A percentile compares a stretch with the other conserved stretches of the same genome.
phyloP scores from a whole-genome alignment of 2,888 invertebrate species.

The Agonum fuliginosum region DNA sequence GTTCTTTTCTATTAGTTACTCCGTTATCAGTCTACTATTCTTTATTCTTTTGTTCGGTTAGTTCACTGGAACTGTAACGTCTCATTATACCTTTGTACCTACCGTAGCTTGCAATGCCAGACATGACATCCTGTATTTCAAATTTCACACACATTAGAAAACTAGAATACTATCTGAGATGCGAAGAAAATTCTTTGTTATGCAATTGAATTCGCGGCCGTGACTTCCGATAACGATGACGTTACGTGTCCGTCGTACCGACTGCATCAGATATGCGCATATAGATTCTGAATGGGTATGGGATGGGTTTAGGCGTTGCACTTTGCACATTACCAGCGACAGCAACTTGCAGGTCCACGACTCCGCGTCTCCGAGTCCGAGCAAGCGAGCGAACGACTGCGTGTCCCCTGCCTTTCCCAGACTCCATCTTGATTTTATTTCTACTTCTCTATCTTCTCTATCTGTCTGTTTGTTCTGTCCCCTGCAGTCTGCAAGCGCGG shows the following conservation, averaged over 20 bases:
- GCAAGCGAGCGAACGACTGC: constrained; percentile 41
- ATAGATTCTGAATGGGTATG: neutral
- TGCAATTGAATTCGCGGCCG: constrained; percentile 43
- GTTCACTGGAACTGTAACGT: constrained; percentile 53
- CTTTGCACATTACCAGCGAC: constrained; percentile 13
- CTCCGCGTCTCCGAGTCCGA: constrained; percentile 2
- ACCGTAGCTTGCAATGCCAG: constrained; percentile 60
- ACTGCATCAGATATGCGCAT: constrained; percentile 38
- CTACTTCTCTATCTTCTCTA: constrained; percentile 23
- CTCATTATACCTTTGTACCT: constrained; percentile 33
- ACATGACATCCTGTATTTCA: constrained; percentile 31
- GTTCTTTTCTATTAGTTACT: constrained; percentile 47
- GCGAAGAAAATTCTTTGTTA: constrained; percentile 68
- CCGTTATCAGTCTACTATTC: constrained; percentile 56
- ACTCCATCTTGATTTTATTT: neutral
- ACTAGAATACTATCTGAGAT: constrained; percentile 60
- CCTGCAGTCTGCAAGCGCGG: constrained; percentile 15
- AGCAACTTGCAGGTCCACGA: constrained; percentile 24
- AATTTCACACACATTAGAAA: constrained; percentile 59
- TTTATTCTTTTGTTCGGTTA: constrained; percentile 53
- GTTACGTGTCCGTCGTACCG: constrained; percentile 41
- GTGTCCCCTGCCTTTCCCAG: constrained; percentile 9
- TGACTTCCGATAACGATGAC: neutral
- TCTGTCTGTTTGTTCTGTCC: constrained; percentile 26
- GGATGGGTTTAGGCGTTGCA: neutral